These are phyloP conservation scores for Tetrapedia diversipes DNA, from an alignment of 2,888 invertebrate species.

Conservation along the genomic window DNA sequence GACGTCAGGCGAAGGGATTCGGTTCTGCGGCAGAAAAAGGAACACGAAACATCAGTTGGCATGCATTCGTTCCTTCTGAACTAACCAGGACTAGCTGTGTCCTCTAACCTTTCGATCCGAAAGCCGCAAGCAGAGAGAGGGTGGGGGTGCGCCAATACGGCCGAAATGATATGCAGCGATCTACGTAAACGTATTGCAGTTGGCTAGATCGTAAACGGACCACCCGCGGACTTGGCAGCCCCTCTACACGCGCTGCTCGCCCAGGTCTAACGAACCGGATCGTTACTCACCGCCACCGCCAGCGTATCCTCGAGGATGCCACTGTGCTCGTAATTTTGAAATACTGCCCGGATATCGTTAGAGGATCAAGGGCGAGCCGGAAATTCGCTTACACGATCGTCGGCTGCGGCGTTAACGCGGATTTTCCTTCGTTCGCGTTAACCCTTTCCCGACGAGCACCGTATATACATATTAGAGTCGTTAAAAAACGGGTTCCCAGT, in stretches of 20 bases:
- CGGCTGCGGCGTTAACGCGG: slow-evolving; percentile 5
- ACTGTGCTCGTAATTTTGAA: slow-evolving; percentile 38
- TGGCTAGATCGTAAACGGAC: slow-evolving; percentile 34
- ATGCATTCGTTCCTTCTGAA: slow-evolving; percentile 15
- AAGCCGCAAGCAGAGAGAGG: background rate
- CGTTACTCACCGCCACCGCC: slow-evolving; percentile 26
- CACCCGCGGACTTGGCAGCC: slow-evolving; percentile 10
- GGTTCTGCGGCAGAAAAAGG: slow-evolving; percentile 24
- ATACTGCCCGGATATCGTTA: slow-evolving; percentile 25
- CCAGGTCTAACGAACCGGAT: slow-evolving; percentile 17
- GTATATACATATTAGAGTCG: no score
- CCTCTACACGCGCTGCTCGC: background rate
- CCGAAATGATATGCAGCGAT: slow-evolving; percentile 17
- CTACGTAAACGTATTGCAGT: slow-evolving; percentile 26
- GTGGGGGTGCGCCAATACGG: background rate
- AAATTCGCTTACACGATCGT: slow-evolving; percentile 35
- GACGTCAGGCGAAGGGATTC: no score
- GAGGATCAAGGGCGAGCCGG: slow-evolving; percentile 33
- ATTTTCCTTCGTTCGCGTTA: background rate
- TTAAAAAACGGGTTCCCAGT: no score
- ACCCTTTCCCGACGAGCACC: no score
- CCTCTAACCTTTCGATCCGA: slow-evolving; percentile 37
- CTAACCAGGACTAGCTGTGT: slow-evolving; percentile 5
- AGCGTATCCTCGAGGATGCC: slow-evolving; percentile 27
- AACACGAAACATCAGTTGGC: slow-evolving; percentile 47